A percentile compares a stretch with the other conserved stretches of the same genome.
phyloP scores from a whole-genome alignment of 2,797 vertebrate species.

The Trachops cirrhosus region DNA sequence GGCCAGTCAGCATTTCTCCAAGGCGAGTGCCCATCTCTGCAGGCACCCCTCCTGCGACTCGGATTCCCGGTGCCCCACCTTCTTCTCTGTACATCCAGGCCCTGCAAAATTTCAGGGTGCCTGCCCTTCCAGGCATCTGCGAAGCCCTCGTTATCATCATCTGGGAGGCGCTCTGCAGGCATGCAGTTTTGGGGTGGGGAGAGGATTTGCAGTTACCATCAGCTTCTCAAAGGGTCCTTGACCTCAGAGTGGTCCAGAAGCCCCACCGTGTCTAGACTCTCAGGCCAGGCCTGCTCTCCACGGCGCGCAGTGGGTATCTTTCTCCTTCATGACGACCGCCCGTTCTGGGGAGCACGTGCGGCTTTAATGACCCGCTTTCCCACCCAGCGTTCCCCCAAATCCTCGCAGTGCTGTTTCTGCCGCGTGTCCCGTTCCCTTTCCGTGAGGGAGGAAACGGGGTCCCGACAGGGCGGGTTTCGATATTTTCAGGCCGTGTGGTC shows the following conservation, averaged over 20 bases:
- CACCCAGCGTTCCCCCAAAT: not conserved
- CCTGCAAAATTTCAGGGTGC: not conserved
- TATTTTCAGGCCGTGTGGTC: not conserved
- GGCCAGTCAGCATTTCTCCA: not conserved
- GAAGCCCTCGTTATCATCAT: not conserved
- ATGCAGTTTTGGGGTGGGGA: not conserved
- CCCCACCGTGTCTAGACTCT: not conserved
- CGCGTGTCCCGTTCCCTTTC: not conserved
- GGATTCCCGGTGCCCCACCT: not conserved
- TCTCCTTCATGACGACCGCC: not conserved
- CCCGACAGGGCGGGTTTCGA: not conserved
- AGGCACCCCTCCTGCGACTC: not conserved
- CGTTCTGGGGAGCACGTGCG: not conserved
- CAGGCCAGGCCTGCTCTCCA: not conserved
- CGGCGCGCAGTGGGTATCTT: accelerated
- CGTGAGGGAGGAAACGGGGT: not conserved
- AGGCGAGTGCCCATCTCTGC: not conserved
- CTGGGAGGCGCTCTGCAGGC: no score
- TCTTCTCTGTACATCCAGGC: not conserved
- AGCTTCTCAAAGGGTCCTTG: not conserved
- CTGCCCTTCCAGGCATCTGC: not conserved
- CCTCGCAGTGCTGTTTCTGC: not conserved
- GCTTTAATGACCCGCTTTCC: not conserved
- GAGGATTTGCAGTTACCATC: not conserved
- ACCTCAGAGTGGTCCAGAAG: not conserved